phyloP scores from a whole-genome alignment of 2,113 vertebrate genomes.

The Machaerirhynchus nigripectus region DNA sequence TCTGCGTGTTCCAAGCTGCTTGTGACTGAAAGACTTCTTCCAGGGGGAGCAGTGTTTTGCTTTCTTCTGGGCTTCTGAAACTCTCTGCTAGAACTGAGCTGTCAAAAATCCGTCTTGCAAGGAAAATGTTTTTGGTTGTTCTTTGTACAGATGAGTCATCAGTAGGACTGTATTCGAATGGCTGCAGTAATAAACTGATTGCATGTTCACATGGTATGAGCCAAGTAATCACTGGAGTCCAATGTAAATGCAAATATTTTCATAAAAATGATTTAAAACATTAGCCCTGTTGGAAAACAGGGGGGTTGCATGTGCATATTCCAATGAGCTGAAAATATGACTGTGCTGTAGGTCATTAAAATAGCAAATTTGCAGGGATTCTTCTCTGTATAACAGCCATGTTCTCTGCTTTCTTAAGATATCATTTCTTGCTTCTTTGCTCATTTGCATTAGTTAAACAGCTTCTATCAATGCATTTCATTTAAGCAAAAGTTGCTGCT shows the following conservation, averaged over 20 bases:
- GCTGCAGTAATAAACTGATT: slow-evolving; percentile 26
- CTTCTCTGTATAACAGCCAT: background rate
- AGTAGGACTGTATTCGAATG: background rate
- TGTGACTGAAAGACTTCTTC: background rate
- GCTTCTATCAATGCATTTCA: slow-evolving; percentile 1
- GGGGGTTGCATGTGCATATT: background rate
- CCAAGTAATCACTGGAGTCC: slow-evolving; percentile 39
- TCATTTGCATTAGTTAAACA: slow-evolving; percentile 45
- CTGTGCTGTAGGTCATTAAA: slow-evolving; percentile 24
- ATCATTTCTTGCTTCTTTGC: slow-evolving; percentile 5
- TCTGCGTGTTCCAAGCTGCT: background rate
- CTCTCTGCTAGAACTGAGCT: background rate
- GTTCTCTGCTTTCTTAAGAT: slow-evolving; percentile 11
- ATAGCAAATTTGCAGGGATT: background rate
- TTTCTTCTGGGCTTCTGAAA: background rate
- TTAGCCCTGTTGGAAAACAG: slow-evolving; percentile 9
- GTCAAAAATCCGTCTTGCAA: background rate
- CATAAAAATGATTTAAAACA: slow-evolving; percentile 55
- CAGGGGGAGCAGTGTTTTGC: background rate
- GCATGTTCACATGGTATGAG: slow-evolving; percentile 5
- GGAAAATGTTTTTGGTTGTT: background rate
- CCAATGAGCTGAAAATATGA: slow-evolving; percentile 15
- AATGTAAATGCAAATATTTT: slow-evolving; percentile 61
- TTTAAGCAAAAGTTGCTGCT: slow-evolving; percentile 3
- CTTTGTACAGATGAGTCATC: background rate